phyloP scores from a whole-genome alignment of 2,888 invertebrate genomes.

The Schizotus pectinicornis region DNA sequence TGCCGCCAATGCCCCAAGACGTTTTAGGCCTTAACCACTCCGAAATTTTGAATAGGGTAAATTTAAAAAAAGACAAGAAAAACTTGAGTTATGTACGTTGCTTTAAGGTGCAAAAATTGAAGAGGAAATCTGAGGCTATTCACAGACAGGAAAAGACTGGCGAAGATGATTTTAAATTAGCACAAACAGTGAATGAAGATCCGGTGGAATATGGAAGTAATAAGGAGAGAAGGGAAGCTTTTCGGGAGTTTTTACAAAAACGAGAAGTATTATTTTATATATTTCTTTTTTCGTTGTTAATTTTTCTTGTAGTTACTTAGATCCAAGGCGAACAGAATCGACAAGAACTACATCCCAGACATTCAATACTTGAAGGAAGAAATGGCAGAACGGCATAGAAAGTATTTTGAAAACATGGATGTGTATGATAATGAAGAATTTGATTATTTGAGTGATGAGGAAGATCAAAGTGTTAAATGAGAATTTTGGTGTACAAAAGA shows the following conservation, averaged over 20 bases:
- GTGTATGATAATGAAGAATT: conserved; percentile 16
- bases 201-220: conserved; percentile 42
- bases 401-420: conserved; percentile 19
- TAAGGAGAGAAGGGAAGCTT: conserved; percentile 59
- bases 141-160: conserved; percentile 39
- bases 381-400: conserved; percentile 2
- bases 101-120: conserved; percentile 48
- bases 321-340: conserved; percentile 7
- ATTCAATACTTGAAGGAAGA: conserved; percentile 23
- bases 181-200: conserved; percentile 41
- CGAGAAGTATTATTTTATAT: conserved; percentile 16
- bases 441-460: conserved; percentile 13
- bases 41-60: conserved; percentile 64
- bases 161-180: conserved; percentile 31
- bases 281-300: not conserved
- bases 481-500: conserved; percentile 32
- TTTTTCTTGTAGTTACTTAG: conserved; percentile 13
- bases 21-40: conserved; percentile 73
- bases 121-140: conserved; percentile 49
- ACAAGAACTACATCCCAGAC: conserved; percentile 25
- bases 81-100: conserved; percentile 9
- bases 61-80: conserved; percentile 11
- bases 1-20: conserved; percentile 76
- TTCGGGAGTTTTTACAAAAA: conserved; percentile 42
- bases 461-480: conserved; percentile 4